Percentiles rank a stretch among this genome's conserved stretches.
Evolutionary conservation across 2,113 vertebrate genomes (phyloP).

Genomic region (Petroica traversi): DNA sequence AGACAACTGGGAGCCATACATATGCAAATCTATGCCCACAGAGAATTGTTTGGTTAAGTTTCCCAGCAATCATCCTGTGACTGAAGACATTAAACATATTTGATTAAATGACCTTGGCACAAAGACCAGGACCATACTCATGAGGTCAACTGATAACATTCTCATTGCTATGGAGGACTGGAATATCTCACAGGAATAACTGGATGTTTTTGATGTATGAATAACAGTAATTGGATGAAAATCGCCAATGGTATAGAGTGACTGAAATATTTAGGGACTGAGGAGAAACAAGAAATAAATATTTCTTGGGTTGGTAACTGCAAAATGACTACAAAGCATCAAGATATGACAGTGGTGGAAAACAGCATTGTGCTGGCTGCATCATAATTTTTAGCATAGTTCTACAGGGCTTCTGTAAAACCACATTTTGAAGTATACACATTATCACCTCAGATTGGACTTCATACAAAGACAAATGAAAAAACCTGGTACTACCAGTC

Average conservation of each 20-base stretch:
- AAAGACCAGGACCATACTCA: not conserved
- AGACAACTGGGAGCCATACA: not conserved
- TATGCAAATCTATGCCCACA: not conserved
- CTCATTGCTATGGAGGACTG: not conserved
- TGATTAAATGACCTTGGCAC: not conserved
- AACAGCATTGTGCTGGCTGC: not conserved
- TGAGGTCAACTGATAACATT: not conserved
- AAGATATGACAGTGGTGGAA: not conserved
- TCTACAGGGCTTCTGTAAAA: not conserved
- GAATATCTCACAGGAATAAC: not conserved
- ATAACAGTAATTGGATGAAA: not conserved
- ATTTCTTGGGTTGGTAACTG: not conserved
- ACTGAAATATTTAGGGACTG: not conserved
- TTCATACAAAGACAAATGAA: not conserved
- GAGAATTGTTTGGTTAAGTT: not conserved
- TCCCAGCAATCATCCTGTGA: not conserved
- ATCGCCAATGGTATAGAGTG: not conserved
- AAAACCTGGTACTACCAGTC: not conserved
- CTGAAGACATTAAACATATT: not conserved
- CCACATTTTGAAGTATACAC: not conserved
- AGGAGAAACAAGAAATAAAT: not conserved
- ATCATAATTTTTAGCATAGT: not conserved
- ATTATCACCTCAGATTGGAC: not conserved
- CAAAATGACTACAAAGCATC: not conserved
- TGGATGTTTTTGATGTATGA: not conserved